phyloP scores from a whole-genome alignment of 1,140 invertebrate genomes.

The Dufourea novaeangliae region DNA sequence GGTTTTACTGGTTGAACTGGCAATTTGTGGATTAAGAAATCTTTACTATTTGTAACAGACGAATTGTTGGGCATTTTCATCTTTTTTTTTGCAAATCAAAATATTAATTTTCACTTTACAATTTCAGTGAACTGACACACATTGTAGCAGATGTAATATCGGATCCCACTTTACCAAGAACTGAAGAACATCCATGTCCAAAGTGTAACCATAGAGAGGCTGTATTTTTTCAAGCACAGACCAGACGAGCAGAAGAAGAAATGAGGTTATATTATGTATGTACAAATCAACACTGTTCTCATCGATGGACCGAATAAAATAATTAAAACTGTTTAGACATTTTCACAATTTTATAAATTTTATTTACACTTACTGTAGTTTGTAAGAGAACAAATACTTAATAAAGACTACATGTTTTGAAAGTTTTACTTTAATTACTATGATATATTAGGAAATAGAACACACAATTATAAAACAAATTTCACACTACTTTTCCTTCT shows the following conservation, averaged over 20 bases:
- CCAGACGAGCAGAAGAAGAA: constrained; percentile 97
- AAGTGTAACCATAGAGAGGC: constrained; percentile 96
- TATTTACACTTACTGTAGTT: background rate
- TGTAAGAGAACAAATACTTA: too few relatives aligned
- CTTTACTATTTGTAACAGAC: constrained; percentile 11
- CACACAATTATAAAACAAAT: too few relatives aligned
- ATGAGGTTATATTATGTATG: constrained; percentile 99
- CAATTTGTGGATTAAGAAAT: background rate
- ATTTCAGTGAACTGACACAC: constrained; percentile 94
- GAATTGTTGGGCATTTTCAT: background rate
- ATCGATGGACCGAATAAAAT: constrained; percentile 98
- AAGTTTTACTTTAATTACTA: too few relatives aligned
- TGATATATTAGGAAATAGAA: too few relatives aligned
- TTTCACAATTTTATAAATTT: background rate
- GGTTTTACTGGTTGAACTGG: background rate
- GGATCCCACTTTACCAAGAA: constrained; percentile 98
- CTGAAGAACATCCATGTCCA: constrained; percentile 98
- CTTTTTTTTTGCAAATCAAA: background rate
- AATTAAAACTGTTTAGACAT: background rate
- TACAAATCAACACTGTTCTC: constrained; percentile 94
- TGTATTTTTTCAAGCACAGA: constrained; percentile 97
- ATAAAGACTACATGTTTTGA: too few relatives aligned
- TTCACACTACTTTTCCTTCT: too few relatives aligned
- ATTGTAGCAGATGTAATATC: constrained; percentile 99
- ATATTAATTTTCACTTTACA: background rate